Conservation (phyloP, 2,797 vertebrate genomes). For the Smutsia gigantea region DNA sequence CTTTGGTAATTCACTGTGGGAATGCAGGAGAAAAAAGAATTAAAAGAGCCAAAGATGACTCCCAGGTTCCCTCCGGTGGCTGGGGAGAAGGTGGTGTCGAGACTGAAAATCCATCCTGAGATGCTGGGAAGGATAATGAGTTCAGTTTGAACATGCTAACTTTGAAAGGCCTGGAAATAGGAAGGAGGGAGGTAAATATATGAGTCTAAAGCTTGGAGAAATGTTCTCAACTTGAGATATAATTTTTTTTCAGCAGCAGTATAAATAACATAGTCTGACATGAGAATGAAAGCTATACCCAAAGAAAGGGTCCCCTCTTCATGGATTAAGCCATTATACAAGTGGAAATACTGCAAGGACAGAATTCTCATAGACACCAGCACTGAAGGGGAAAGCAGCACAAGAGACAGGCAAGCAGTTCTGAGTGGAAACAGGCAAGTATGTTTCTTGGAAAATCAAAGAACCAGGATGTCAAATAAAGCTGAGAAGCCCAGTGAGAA, state of each 20-base stretch:
- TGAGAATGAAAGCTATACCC: not conserved
- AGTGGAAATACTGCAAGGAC: constrained; percentile 36
- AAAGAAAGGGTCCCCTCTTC: constrained; percentile 7
- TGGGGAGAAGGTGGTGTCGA: not conserved
- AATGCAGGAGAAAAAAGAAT: not conserved
- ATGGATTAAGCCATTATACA: constrained; percentile 22
- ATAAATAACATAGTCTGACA: constrained; percentile 18
- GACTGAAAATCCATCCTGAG: not conserved
- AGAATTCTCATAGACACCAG: constrained; percentile 10
- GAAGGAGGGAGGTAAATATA: not conserved
- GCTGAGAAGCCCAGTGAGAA: not conserved
- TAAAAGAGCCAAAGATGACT: not conserved
- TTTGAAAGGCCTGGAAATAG: not conserved
- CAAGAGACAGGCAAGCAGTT: constrained; percentile 19
- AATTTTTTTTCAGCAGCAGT: not conserved
- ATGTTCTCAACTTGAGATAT: not conserved
- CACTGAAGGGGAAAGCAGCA: not conserved
- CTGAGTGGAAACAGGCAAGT: not conserved
- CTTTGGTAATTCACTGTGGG: not conserved
- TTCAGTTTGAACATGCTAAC: not conserved
- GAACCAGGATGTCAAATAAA: not conserved
- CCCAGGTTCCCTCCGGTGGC: not conserved
- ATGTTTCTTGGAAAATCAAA: constrained; percentile 25
- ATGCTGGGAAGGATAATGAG: not conserved
- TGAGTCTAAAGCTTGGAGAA: not conserved